phyloP scores from a whole-genome alignment of 2,888 invertebrate species.

The Julus scanicus region DNA sequence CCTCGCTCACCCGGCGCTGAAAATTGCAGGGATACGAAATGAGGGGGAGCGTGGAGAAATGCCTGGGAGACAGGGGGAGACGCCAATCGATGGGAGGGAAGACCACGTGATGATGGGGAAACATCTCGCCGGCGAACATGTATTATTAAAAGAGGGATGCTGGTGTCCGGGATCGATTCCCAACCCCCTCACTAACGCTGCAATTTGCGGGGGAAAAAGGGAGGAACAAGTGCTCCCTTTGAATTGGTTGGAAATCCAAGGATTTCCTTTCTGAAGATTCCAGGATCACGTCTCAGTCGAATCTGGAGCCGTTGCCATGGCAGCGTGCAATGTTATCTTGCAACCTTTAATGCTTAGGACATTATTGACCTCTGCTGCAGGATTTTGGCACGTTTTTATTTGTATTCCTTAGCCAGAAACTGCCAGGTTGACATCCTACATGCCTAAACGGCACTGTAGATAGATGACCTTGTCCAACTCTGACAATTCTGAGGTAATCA shows the following conservation, averaged over 20 bases:
- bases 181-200: not conserved
- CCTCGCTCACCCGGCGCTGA: not conserved
- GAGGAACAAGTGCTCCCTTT: not conserved
- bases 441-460: too few species aligned
- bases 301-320: too few species aligned
- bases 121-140: not conserved
- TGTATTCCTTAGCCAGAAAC: too few species aligned
- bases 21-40: not conserved
- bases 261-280: too few species aligned
- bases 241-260: not conserved
- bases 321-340: too few species aligned
- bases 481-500: too few species aligned
- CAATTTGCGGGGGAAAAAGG: not conserved
- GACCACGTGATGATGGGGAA: not conserved
- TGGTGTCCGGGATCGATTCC: not conserved
- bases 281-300: not conserved
- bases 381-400: not conserved
- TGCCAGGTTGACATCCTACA: too few species aligned
- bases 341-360: not conserved
- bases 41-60: slow-evolving; percentile 12
- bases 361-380: not conserved
- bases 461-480: too few species aligned
- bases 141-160: not conserved
- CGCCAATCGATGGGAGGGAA: slow-evolving; percentile 15
- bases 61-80: not conserved